Base-by-base conservation (phyloP, 1,140 invertebrate species). In the Lepidotrigona ventralis region DNA sequence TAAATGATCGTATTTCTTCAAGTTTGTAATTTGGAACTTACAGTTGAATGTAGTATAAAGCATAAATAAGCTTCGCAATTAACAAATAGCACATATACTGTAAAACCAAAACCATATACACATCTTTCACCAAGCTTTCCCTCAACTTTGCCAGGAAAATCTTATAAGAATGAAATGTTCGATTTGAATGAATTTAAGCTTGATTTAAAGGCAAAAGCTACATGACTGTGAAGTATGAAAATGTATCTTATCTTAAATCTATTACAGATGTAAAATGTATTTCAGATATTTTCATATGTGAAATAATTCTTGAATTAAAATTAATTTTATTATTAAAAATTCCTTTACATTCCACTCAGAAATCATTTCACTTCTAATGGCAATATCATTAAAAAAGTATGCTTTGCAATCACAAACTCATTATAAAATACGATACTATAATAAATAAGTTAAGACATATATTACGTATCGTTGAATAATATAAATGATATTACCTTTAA, bases 111-210 rank as follows among this genome's bases (percentile, higher is more conserved):
- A 70, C 29, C 54, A 73, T 66, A 69, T 76, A 76, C 69, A 75
- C 21, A 84, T 83, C 88, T 83, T 72, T 82, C 87, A 89, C 86
- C 84, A 91, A 90, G 76, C 85, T 89, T 74, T 88, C 77, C 89
- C 89, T 60, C 71, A 86, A 73, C 53, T 85, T 70, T 72, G 66
- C 51, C 39, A 78, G 75, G 71, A 81, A 69, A 79, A 84, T 78
- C 21, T 85, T n/a, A 68, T 68, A 53, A 88, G 9, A 33, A 54
- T 66, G 76, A 79, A 54, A 60, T 64, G 86, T 66, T 63, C 54
- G 72, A 63, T 17, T 68, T 81, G 23, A 53, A 74, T 78, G 60
- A 84, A 39, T 71, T 11, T 77, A 88, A 84, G 82, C 81, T 86
- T 79, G 68, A 85, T 77, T 79, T 69, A 75, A 64, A 58, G 60